These are phyloP conservation scores for Enteromius viviparus DNA, from an alignment of 2,797 vertebrate species.

Conservation along the genomic window DNA sequence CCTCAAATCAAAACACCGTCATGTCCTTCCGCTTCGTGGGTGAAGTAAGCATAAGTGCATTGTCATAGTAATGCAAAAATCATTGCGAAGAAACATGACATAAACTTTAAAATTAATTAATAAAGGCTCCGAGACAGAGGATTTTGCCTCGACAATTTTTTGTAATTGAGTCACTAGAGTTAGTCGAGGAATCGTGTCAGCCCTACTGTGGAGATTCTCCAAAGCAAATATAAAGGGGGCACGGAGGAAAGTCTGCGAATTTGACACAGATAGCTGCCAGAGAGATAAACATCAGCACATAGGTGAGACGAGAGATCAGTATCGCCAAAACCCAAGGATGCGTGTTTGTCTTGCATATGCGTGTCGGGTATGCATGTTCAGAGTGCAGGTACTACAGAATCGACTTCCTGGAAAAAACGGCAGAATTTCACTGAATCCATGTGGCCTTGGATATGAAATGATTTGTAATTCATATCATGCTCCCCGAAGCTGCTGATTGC, in stretches of 20 bases:
- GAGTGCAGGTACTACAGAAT: conserved; percentile 4
- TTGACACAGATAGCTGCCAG: conserved; percentile 49
- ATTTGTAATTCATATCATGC: conserved; percentile 42
- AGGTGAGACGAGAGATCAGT: conserved; percentile 21
- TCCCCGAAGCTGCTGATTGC: conserved; percentile 15
- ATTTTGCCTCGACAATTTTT: too few species aligned
- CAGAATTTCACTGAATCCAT: conserved; percentile 11
- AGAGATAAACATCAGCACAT: conserved; percentile 40
- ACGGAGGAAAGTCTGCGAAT: conserved; percentile 24
- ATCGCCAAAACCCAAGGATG: background rate
- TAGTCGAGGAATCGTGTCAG: too few species aligned
- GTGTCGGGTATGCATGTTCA: background rate
- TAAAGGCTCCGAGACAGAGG: too few species aligned
- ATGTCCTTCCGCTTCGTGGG: too few species aligned
- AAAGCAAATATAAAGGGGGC: conserved; percentile 49
- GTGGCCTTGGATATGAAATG: conserved; percentile 28
- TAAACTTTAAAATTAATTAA: too few species aligned
- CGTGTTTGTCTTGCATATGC: conserved; percentile 7
- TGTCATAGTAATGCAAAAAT: too few species aligned
- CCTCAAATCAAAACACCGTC: too few species aligned
- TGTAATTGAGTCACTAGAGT: too few species aligned
- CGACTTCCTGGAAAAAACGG: conserved; percentile 33
- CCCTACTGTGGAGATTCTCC: conserved; percentile 45
- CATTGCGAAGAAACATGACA: too few species aligned
- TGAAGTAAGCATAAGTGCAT: too few species aligned